Conservation (phyloP, 2,113 vertebrate genomes). For the Halcyon malimbica region DNA sequence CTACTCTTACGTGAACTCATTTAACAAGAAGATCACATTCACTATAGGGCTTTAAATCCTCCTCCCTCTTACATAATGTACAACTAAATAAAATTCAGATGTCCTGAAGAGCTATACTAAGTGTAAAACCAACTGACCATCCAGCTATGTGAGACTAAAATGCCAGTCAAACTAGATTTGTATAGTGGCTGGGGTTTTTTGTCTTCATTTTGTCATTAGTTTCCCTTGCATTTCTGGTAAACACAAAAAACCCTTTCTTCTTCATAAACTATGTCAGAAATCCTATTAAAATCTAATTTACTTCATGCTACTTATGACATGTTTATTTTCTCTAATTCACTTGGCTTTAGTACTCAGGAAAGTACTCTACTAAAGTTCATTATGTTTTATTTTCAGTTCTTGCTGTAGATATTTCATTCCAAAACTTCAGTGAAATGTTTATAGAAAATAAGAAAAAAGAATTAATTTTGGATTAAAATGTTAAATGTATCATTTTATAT, state of each 20-base stretch:
- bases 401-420: not conserved
- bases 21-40: not conserved
- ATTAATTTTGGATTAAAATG: not conserved
- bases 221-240: not conserved
- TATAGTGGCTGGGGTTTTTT: not conserved
- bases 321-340: constrained; percentile 38
- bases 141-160: not conserved
- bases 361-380: not conserved
- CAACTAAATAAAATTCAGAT: not conserved
- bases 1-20: not conserved
- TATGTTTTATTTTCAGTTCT: constrained; percentile 5
- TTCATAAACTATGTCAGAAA: constrained; percentile 3
- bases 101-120: not conserved
- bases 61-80: not conserved
- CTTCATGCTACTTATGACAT: constrained; percentile 17
- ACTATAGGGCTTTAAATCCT: not conserved
- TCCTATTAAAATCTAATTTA: constrained; percentile 35
- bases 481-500: not conserved
- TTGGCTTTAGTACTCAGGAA: constrained; percentile 23
- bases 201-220: not conserved
- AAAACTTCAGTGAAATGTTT: not conserved
- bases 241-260: not conserved
- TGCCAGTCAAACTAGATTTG: not conserved
- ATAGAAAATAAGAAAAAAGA: not conserved
- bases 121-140: not conserved